Percentiles rank a stretch among this genome's conserved stretches.
These are phyloP conservation scores for Spea hammondii DNA, from an alignment of 2,797 vertebrate genomes.

Conservation along the genomic window DNA sequence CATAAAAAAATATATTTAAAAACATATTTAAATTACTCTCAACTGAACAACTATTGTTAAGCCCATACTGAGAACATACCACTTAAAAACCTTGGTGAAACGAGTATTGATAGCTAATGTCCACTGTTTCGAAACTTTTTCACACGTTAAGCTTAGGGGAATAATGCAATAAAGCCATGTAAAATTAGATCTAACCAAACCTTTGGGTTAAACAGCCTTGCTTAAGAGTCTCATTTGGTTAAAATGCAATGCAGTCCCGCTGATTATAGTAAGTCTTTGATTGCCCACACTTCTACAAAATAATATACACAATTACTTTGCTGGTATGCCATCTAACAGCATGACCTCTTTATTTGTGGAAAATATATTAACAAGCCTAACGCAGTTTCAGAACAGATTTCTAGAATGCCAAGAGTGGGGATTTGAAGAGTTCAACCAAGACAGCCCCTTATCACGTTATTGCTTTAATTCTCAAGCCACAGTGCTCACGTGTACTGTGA, in stretches of 20 bases:
- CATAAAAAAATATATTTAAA: no score
- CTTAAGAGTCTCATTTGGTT: no score
- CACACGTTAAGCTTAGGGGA: conserved; percentile 55
- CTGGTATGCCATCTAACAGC: conserved; percentile 63
- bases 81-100: not conserved
- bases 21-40: no score
- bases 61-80: not conserved
- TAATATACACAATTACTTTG: conserved; percentile 68
- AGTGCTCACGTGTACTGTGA: no score
- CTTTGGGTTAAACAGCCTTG: no score
- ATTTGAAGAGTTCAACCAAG: no score
- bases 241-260: no score
- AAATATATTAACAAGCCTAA: conserved; percentile 51
- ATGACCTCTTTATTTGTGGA: conserved; percentile 65
- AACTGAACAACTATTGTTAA: no score
- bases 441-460: no score
- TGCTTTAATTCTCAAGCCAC: no score
- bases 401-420: conserved; percentile 1
- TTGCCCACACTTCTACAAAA: conserved; percentile 68
- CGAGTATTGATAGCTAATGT: conserved; percentile 1
- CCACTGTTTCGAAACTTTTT: conserved; percentile 42
- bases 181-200: no score
- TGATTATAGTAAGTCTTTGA: conserved; percentile 73
- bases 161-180: conserved; percentile 60
- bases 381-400: conserved; percentile 19